Conservation (phyloP, 92 coral and sea anemone genomes). For the Montipora capitata region DNA sequence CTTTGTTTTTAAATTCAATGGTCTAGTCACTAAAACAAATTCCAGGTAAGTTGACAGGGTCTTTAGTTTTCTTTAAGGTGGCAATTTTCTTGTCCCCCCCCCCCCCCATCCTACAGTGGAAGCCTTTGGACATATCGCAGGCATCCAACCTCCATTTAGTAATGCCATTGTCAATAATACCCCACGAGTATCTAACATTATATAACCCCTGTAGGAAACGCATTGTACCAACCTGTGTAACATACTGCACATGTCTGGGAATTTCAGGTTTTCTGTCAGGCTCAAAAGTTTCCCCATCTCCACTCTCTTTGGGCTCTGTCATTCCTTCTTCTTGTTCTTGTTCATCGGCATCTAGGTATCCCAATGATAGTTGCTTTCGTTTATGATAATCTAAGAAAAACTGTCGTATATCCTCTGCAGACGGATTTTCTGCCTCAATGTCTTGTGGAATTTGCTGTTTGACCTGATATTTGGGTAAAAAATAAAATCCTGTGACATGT, state of each 20-base stretch:
- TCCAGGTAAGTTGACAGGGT: too few species aligned
- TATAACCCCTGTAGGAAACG: too few species aligned
- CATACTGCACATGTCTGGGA: slow-evolving; percentile 87
- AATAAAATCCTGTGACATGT: too few species aligned
- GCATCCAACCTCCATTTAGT: too few species aligned
- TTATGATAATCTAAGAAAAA: slow-evolving; percentile 84
- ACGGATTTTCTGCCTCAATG: neutral
- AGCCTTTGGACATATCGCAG: too few species aligned
- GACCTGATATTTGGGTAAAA: neutral
- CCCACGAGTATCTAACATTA: too few species aligned
- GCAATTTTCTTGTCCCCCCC: too few species aligned
- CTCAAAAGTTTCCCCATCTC: slow-evolving; percentile 72
- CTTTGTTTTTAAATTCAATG: neutral
- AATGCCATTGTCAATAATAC: too few species aligned
- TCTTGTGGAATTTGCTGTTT: slow-evolving; percentile 11
- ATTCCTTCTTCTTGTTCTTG: slow-evolving; percentile 2
- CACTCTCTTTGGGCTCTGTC: slow-evolving; percentile 53
- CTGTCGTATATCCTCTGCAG: slow-evolving; percentile 65
- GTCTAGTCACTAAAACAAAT: too few species aligned
- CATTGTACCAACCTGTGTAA: slow-evolving; percentile 72
- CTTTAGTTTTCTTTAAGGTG: too few species aligned
- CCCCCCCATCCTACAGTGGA: too few species aligned
- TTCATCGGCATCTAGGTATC: slow-evolving; percentile 68
- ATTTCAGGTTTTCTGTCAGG: slow-evolving; percentile 82
- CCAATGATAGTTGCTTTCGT: slow-evolving; percentile 86